Percentiles rank a stretch among this genome's conserved stretches.
These are phyloP conservation scores for Drosophila antonietae DNA, from an alignment of 2,888 invertebrate genomes.

Conservation along the genomic window DNA sequence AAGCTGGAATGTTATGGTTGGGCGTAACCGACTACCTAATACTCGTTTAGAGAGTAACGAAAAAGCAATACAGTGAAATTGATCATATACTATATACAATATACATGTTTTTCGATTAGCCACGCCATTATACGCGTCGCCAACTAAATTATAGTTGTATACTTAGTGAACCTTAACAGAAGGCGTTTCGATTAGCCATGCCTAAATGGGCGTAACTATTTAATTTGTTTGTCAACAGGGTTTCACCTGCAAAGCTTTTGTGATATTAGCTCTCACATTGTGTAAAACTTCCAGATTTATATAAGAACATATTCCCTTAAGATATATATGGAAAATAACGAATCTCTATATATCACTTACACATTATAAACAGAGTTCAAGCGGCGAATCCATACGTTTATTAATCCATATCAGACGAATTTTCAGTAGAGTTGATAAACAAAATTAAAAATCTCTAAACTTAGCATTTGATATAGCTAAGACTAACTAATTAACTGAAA, in stretches of 20 bases:
- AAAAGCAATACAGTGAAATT: background rate
- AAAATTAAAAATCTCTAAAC: background rate
- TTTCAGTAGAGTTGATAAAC: background rate
- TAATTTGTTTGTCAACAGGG: too few relatives aligned
- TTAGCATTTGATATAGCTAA: background rate
- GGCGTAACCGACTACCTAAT: background rate
- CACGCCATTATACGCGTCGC: background rate
- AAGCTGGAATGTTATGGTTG: background rate
- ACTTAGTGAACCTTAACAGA: background rate
- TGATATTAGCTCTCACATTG: background rate
- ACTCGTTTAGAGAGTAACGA: background rate
- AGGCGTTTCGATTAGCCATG: background rate
- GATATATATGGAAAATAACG: background rate
- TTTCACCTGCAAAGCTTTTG: background rate
- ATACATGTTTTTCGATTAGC: background rate
- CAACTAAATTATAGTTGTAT: background rate
- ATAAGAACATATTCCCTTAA: background rate
- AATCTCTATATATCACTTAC: background rate
- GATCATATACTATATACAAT: background rate
- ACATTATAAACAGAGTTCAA: background rate
- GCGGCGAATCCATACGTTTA: too few relatives aligned
- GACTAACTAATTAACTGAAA: background rate
- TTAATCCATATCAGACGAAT: background rate
- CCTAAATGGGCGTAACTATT: background rate
- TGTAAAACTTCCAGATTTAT: background rate